These are phyloP conservation scores for Leiothrix lutea DNA, from an alignment of 2,113 vertebrate genomes.

Conservation along the genomic window DNA sequence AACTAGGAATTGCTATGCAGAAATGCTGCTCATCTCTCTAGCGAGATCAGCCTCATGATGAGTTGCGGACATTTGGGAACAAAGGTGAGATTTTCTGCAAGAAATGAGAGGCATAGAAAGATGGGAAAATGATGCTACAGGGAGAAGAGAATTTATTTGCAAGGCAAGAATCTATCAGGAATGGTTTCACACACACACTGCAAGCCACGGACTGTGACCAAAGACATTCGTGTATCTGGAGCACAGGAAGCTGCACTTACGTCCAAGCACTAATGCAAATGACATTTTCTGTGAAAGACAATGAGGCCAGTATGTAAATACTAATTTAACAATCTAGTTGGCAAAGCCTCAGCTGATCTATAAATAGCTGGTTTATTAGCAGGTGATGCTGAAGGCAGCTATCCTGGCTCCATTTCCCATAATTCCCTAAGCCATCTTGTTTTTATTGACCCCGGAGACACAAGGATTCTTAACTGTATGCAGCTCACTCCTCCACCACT, in stretches of 20 bases:
- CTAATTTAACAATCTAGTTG: conserved; percentile 51
- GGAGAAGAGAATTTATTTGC: not conserved
- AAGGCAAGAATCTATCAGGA: conserved; percentile 3
- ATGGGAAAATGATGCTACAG: not conserved
- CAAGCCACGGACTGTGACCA: not conserved
- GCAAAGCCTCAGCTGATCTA: conserved; percentile 50
- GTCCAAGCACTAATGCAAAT: conserved; percentile 32
- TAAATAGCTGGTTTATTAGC: conserved; percentile 52
- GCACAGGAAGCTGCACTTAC: not conserved
- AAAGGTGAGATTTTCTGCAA: conserved; percentile 42
- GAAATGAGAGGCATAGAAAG: not conserved
- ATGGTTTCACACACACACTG: not conserved
- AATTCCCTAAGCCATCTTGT: conserved; percentile 9
- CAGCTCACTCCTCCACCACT: not conserved
- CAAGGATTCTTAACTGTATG: not conserved
- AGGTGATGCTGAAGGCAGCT: conserved; percentile 52
- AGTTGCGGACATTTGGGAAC: conserved; percentile 38
- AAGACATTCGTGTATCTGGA: not conserved
- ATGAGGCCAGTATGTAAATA: conserved; percentile 45
- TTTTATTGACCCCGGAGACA: conserved; percentile 17
- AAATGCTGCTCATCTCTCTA: conserved; percentile 16
- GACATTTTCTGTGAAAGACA: conserved; percentile 44
- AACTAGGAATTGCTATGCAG: conserved; percentile 57
- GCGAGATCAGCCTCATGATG: conserved; percentile 18
- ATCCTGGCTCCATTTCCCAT: conserved; percentile 16